Conservation (phyloP, 92 coral and sea anemone species). For the Diadumene lineata region DNA sequence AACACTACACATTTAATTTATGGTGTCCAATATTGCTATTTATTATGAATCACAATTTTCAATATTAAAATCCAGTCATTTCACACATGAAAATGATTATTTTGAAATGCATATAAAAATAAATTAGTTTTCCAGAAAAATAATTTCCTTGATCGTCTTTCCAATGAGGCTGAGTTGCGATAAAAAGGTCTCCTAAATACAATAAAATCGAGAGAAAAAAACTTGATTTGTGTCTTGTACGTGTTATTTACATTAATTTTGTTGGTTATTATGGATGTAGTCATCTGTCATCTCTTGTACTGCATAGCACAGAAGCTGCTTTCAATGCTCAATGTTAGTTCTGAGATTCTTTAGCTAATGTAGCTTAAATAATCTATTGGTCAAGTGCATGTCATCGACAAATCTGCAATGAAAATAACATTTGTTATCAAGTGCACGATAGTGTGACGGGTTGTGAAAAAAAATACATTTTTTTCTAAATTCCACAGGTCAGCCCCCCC, state of each 20-base stretch:
- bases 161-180: conserved; percentile 16
- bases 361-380: conserved; percentile 91
- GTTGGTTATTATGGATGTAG: background rate
- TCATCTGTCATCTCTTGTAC: too few relatives aligned
- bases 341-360: too few relatives aligned
- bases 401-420: conserved; percentile 53
- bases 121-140: background rate
- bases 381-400: conserved; percentile 97
- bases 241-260: background rate
- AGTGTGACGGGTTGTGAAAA: too few relatives aligned
- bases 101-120: background rate
- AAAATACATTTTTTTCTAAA: too few relatives aligned
- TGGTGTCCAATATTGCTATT: too few relatives aligned
- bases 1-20: too few relatives aligned
- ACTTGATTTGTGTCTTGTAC: background rate
- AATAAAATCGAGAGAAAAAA: background rate
- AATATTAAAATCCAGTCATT: background rate
- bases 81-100: background rate
- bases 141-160: background rate
- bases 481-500: too few relatives aligned
- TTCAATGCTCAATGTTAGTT: too few relatives aligned
- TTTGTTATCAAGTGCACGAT: too few relatives aligned
- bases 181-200: background rate
- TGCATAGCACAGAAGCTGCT: too few relatives aligned
- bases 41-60: background rate